Conservation (phyloP, 1,140 invertebrate species). For the Euborellia annulipes region DNA sequence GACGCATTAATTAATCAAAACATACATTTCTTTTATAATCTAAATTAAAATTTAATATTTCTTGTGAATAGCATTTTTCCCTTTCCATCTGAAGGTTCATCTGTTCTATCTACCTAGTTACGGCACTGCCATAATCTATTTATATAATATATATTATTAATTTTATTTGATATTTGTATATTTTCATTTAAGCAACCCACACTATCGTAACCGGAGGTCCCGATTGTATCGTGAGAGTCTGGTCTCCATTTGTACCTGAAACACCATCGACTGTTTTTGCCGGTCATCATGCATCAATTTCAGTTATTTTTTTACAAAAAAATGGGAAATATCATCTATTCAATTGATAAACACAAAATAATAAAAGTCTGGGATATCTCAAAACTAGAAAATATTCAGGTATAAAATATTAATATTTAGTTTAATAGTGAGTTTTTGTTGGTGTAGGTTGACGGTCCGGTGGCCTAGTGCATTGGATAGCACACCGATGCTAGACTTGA, state of each 20-base stretch:
- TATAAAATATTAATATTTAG: slow-evolving; percentile 16
- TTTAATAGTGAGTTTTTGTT: too few species aligned
- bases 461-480: too few species aligned
- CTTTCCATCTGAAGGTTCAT: too few species aligned
- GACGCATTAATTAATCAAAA: too few species aligned
- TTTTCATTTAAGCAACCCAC: slow-evolving; percentile 25
- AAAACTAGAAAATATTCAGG: slow-evolving; percentile 39
- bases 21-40: too few species aligned
- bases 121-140: too few species aligned
- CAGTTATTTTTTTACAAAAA: slow-evolving; percentile 43
- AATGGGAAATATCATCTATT: slow-evolving; percentile 32
- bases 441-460: too few species aligned
- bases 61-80: too few species aligned
- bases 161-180: slow-evolving; percentile 23
- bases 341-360: slow-evolving; percentile 43
- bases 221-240: slow-evolving; percentile 51
- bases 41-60: too few species aligned
- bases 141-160: too few species aligned
- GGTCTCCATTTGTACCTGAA: slow-evolving; percentile 54
- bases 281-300: slow-evolving; percentile 52
- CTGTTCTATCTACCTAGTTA: too few species aligned
- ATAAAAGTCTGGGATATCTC: slow-evolving; percentile 54
- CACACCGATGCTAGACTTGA: too few species aligned
- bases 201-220: slow-evolving; percentile 51
- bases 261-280: slow-evolving; percentile 39